phyloP scores from a whole-genome alignment of 2,888 invertebrate genomes.

The Vanessa cardui region DNA sequence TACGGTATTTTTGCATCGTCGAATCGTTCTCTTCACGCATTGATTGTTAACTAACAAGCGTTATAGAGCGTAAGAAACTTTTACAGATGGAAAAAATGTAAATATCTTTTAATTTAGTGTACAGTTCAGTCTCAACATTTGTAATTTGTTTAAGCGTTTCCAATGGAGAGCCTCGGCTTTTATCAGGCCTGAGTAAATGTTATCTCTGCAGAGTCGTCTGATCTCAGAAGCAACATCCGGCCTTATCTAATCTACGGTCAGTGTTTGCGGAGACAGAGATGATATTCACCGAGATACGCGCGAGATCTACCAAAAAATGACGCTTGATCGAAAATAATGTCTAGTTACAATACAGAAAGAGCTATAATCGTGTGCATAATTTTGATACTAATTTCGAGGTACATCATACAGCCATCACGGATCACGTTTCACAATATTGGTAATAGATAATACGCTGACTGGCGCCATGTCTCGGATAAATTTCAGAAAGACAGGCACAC shows the following conservation, averaged over 20 bases:
- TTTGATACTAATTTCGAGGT: slow-evolving; percentile 10
- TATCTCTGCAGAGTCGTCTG: slow-evolving; percentile 42
- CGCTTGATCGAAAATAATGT: slow-evolving; percentile 15
- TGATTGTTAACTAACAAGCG: not conserved
- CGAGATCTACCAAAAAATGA: slow-evolving; percentile 22
- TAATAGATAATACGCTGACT: slow-evolving; percentile 38
- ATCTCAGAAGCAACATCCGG: slow-evolving; percentile 68
- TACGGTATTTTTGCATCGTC: not conserved
- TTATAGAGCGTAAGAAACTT: not conserved
- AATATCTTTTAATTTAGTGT: slow-evolving; percentile 1
- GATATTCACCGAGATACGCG: slow-evolving; percentile 69
- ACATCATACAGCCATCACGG: slow-evolving; percentile 23
- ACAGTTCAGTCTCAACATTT: not conserved
- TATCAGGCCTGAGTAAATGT: slow-evolving; percentile 47
- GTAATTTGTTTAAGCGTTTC: slow-evolving; percentile 7
- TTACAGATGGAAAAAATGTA: not conserved
- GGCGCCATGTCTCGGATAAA: slow-evolving; percentile 38
- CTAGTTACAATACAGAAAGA: not conserved
- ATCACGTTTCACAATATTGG: slow-evolving; percentile 39
- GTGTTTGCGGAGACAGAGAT: slow-evolving; percentile 65
- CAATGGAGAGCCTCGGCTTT: slow-evolving; percentile 22
- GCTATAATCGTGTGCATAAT: slow-evolving; percentile 15
- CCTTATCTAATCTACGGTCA: slow-evolving; percentile 81
- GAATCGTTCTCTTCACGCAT: slow-evolving; percentile 3
- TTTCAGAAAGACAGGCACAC: slow-evolving; percentile 1